phyloP scores from a whole-genome alignment of 2,113 vertebrate species.

The Lepus americanus region DNA sequence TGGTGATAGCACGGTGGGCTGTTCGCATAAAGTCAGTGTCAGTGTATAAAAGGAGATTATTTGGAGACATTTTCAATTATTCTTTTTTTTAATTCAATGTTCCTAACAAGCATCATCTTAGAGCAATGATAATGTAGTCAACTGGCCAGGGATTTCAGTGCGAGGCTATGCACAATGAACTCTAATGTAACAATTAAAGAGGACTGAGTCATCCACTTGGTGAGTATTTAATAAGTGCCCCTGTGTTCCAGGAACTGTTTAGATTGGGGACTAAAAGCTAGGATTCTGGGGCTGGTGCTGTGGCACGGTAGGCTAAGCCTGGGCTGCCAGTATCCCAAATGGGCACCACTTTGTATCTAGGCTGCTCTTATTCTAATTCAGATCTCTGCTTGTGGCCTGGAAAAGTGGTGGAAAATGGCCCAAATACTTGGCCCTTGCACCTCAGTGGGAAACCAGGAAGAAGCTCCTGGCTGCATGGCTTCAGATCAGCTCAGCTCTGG shows the following conservation, averaged over 20 bases:
- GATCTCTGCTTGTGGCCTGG: too few species aligned
- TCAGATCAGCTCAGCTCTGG: too few species aligned
- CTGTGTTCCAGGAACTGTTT: not conserved
- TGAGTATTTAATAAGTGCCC: not conserved
- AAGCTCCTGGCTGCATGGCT: too few species aligned
- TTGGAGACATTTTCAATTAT: conserved; percentile 62
- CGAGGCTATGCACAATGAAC: not conserved
- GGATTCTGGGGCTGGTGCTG: too few species aligned
- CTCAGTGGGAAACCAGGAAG: too few species aligned
- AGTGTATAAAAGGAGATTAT: conserved; percentile 35
- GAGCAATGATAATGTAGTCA: not conserved
- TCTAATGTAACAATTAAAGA: not conserved
- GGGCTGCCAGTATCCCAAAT: too few species aligned
- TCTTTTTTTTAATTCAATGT: conserved; percentile 41
- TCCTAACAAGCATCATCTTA: conserved; percentile 10
- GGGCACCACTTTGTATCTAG: too few species aligned
- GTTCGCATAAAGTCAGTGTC: conserved; percentile 67
- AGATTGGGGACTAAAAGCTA: not conserved
- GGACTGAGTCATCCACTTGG: not conserved
- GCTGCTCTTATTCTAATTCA: too few species aligned
- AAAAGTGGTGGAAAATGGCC: too few species aligned
- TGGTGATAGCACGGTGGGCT: conserved; percentile 77
- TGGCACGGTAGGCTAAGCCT: too few species aligned
- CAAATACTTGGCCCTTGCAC: too few species aligned
- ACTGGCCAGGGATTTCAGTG: not conserved